Base-by-base conservation (phyloP, 2,888 invertebrate species). In the Andrena bicolor region DNA sequence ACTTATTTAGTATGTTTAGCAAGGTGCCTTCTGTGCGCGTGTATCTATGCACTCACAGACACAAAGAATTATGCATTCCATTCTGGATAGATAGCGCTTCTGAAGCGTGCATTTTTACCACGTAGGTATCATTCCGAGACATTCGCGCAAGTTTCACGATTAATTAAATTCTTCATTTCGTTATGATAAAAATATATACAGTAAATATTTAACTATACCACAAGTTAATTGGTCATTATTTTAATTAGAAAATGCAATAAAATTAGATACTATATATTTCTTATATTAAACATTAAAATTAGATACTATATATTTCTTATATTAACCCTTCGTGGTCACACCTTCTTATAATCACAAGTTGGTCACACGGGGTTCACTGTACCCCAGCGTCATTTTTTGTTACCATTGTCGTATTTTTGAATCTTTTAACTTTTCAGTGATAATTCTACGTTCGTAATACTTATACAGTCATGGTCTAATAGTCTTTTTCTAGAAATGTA, bases 1-100 rank as follows among this genome's bases (percentile, higher is more conserved):
- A 61, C 80, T 71, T 76, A 66, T 80, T 80, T 71, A 65, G 49
- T 61, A n/a, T 41, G 48, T 64, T 80, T 66, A 71, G 71, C 53
- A 71, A 71, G 60, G 30, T 70, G 65, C 30, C n/a, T 66, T 48
- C 10, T 41, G 20, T 53, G n/a, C 4, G 26, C 8, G 41, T 48
- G 13, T 16, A 73, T 48, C n/a, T 48, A n/a, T 30, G 30, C 35
- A 49, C 6, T 13, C 10, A 23, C 41, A 16, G 41, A 41, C 28
- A 41, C 13, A 61, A 61, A 53, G 58, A 53, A 80, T 64, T 35
- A 56, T 48, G 16, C 51, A 70, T 70, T 76, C 51, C 51, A 60
- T 51, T 79, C 41, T 49, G 56, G 16, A 41, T 41, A 16, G 16
- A 41, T 41, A 16, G 13, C 32, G 69, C 28, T 70, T 69, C 41